Conservation (phyloP, 2,888 invertebrate genomes). For the Pachliopta kotzebuea region DNA sequence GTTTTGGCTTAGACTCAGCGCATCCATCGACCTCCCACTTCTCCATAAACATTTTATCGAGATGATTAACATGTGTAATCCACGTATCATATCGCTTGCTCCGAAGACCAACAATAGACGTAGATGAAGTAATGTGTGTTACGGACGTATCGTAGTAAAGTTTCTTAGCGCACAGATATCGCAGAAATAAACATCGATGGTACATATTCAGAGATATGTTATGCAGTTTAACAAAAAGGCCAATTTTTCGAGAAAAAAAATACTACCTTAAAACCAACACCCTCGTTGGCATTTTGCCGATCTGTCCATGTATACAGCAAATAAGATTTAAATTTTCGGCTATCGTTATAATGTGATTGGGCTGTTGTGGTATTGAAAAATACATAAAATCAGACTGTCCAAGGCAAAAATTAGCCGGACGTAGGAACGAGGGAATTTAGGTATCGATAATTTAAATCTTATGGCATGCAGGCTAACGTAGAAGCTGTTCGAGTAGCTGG, state of each 20-base stretch:
- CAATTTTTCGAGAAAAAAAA: conserved; percentile 39
- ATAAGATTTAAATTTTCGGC: conserved; percentile 77
- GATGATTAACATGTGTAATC: conserved; percentile 40
- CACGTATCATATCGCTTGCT: conserved; percentile 46
- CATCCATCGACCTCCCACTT: conserved; percentile 41
- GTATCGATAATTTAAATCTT: conserved; percentile 75
- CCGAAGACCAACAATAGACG: conserved; percentile 43
- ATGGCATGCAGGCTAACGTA: conserved; percentile 85
- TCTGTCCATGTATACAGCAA: conserved; percentile 35
- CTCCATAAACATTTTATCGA: conserved; percentile 55
- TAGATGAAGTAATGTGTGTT: conserved; percentile 47
- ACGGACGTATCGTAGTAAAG: conserved; percentile 17
- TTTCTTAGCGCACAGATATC: conserved; percentile 21
- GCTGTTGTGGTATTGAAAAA: conserved; percentile 34
- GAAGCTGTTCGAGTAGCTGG: conserved; percentile 91
- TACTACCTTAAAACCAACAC: conserved; percentile 36
- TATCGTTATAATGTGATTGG: conserved; percentile 42
- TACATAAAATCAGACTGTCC: conserved; percentile 16
- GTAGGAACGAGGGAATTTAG: conserved; percentile 23
- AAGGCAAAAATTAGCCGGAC: conserved; percentile 30
- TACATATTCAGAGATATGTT: conserved; percentile 1
- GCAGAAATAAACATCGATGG: conserved; percentile 4
- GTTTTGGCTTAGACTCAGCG: conserved; percentile 38
- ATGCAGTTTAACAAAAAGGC: conserved; percentile 2
- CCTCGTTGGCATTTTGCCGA: conserved; percentile 49